A percentile compares a stretch with the other conserved stretches of the same genome.
These are phyloP conservation scores for Myxocyprinus asiaticus DNA, from an alignment of 2,113 vertebrate species.

Conservation along the genomic window DNA sequence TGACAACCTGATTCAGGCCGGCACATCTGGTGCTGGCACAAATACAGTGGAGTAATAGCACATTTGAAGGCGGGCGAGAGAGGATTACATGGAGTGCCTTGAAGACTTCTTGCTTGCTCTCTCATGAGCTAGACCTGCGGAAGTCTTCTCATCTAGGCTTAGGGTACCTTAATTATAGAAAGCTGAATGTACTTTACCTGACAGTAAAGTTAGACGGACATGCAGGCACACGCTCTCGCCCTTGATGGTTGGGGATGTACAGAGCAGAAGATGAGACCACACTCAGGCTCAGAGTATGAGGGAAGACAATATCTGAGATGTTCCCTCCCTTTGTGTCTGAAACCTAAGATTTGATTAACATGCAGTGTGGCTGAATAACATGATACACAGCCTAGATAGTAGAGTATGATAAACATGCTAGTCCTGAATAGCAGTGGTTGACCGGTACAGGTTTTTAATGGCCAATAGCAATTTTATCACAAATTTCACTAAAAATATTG, in stretches of 20 bases:
- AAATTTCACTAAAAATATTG: too few species aligned
- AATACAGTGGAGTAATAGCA: constrained; percentile 69
- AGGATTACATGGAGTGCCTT: constrained; percentile 64
- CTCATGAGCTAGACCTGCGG: constrained; percentile 61
- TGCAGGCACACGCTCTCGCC: constrained; percentile 65
- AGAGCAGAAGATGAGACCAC: constrained; percentile 15
- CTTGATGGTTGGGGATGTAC: constrained; percentile 33
- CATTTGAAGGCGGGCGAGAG: constrained; percentile 59
- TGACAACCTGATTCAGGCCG: constrained; percentile 66
- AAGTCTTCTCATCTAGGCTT: constrained; percentile 73
- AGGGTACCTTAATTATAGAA: constrained; percentile 73
- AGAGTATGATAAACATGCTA: too few species aligned
- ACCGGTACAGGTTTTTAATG: too few species aligned
- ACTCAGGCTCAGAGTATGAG: neutral
- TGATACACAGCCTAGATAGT: too few species aligned
- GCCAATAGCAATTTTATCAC: too few species aligned
- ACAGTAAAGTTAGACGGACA: constrained; percentile 57
- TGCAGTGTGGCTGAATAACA: too few species aligned
- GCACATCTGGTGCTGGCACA: constrained; percentile 78
- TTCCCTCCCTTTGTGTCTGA: neutral
- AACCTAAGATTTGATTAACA: too few species aligned
- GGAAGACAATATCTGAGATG: neutral
- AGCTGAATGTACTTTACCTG: constrained; percentile 47
- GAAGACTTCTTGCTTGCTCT: constrained; percentile 67
- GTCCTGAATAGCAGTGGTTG: too few species aligned